Base-by-base conservation (phyloP, 2,113 vertebrate species). In the Callionymus lyra region DNA sequence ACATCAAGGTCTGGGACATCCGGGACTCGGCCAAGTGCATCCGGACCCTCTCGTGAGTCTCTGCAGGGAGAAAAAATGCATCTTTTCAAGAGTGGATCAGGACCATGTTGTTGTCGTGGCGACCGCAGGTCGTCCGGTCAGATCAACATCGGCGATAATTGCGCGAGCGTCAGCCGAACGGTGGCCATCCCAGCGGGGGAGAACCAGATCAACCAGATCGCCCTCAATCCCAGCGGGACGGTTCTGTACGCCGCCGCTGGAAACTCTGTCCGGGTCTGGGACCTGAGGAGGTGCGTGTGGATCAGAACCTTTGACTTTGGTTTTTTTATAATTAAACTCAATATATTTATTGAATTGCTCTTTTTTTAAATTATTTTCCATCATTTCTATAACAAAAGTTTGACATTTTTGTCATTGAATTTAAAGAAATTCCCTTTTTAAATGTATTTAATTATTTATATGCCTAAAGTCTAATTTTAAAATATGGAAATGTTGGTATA, bases 1-100 rank as follows among this genome's bases (percentile, higher is more conserved):
- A 91, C 63, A 89, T 99, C 83, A 98, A 98, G 72, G 93, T 99
- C 64, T 99, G 95, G 95, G 95, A 99, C 65, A 99, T 99, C 76
- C 85, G 95, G 38, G 95, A 97, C 63, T 94, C 92, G 0, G 93
- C 95, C 14, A 97, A 93, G 65, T 99, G 95, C 64, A 88, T 99
- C 70, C 88, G 91, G 12, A 95, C 90, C 0, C 64, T 99, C 19
- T 90, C 92, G 94, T 99, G 78, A 93, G 94, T n/a, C 11, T 34
- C n/a, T 27, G 4, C 11, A 3, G 42, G 31, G 18, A 18, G 19
- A 10, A 1, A 14, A 9, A 17, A n/a, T n/a, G n/a, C n/a, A n/a
- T n/a, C n/a, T n/a, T n/a, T n/a, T n/a, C n/a, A n/a, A n/a, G n/a
- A n/a, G n/a, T n/a, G n/a, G n/a, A n/a, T n/a, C n/a, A 12, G 38